phyloP scores from a whole-genome alignment of 2,888 invertebrate genomes.

The Dermolepida albohirtum region DNA sequence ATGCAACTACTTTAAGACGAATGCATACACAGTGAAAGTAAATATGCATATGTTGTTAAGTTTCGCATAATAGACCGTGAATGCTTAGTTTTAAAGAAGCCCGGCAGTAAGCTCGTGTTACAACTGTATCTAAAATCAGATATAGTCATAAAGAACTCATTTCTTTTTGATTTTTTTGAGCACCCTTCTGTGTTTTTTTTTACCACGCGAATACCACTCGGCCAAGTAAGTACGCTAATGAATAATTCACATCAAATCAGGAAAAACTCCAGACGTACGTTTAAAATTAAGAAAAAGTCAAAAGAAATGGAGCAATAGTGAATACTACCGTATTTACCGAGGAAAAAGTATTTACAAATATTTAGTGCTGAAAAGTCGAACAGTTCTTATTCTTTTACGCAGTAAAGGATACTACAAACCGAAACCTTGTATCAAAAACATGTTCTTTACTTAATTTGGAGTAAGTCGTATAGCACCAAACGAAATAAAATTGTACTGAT shows the following conservation, averaged over 20 bases:
- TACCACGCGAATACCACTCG: slow-evolving; percentile 12
- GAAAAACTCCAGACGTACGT: slow-evolving; percentile 14
- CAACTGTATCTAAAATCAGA: slow-evolving; percentile 47
- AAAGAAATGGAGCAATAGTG: slow-evolving; percentile 17
- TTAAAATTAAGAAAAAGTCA: slow-evolving; percentile 29
- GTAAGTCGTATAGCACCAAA: too few species aligned
- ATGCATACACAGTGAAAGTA: slow-evolving; percentile 37
- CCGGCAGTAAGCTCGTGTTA: slow-evolving; percentile 28
- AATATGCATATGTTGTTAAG: slow-evolving; percentile 41
- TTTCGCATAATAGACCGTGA: slow-evolving; percentile 42
- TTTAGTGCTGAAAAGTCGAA: too few species aligned
- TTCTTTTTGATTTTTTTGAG: slow-evolving; percentile 40
- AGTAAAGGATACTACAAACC: too few species aligned
- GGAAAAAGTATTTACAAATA: too few species aligned
- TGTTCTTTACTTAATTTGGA: too few species aligned
- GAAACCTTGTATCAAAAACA: too few species aligned
- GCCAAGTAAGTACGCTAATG: slow-evolving; percentile 25
- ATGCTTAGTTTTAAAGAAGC: slow-evolving; percentile 33
- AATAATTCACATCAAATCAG: slow-evolving; percentile 42
- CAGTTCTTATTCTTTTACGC: too few species aligned
- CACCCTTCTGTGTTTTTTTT: slow-evolving; percentile 29
- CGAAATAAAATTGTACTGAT: too few species aligned
- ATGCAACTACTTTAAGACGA: slow-evolving; percentile 9
- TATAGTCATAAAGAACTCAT: slow-evolving; percentile 39
- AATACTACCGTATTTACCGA: slow-evolving; percentile 13